A percentile compares a stretch with the other conserved stretches of the same genome.
Conservation (phyloP, 2,888 invertebrate genomes). For the Zygogramma bicolorata region DNA sequence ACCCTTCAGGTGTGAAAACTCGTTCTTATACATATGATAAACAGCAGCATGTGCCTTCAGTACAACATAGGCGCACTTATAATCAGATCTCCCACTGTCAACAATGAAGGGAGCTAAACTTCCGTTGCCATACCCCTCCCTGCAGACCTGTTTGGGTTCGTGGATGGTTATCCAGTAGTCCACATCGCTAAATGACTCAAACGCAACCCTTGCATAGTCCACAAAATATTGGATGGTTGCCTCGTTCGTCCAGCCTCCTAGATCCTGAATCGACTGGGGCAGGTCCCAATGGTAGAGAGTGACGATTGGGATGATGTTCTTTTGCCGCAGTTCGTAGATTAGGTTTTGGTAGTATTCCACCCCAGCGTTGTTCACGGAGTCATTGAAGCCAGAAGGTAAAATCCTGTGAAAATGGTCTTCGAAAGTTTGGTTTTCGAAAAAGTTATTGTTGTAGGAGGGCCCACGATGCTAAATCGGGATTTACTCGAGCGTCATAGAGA, state of each 20-base stretch:
- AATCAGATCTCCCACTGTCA: conserved; percentile 70
- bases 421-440: too few species aligned
- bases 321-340: conserved; percentile 21
- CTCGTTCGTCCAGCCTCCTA: conserved; percentile 76
- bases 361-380: conserved; percentile 66
- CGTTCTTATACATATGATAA: conserved; percentile 60
- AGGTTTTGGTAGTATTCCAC: conserved; percentile 46
- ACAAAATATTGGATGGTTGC: conserved; percentile 72
- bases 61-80: conserved; percentile 73
- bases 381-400: conserved; percentile 71
- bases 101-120: conserved; percentile 66
- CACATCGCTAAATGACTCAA: conserved; percentile 69
- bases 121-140: conserved; percentile 58
- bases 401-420: conserved; percentile 33
- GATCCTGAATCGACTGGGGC: conserved; percentile 67
- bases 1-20: conserved; percentile 21
- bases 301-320: conserved; percentile 36
- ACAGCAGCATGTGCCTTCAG: conserved; percentile 75
- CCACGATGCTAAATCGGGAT: too few species aligned
- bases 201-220: conserved; percentile 70
- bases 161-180: conserved; percentile 71
- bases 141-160: conserved; percentile 64
- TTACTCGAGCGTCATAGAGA: too few species aligned
- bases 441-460: too few species aligned
- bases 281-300: conserved; percentile 69